These are phyloP conservation scores for Carlito syrichta DNA, from an alignment of 2,113 vertebrate genomes.

Conservation along the genomic window DNA sequence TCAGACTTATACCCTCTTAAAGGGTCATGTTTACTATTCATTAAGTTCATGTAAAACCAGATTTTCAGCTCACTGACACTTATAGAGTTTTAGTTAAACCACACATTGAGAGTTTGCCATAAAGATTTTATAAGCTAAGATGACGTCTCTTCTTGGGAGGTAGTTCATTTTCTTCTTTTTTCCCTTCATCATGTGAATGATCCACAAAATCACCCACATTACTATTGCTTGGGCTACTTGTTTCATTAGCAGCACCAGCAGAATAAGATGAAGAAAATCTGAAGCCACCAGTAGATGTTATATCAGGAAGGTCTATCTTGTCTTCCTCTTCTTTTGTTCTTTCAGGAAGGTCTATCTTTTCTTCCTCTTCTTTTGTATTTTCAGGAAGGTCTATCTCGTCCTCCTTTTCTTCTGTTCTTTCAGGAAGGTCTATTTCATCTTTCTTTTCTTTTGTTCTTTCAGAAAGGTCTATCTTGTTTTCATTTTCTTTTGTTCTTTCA, in stretches of 20 bases:
- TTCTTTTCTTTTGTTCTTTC: constrained; percentile 47
- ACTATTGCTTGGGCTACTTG: constrained; percentile 84
- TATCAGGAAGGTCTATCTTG: constrained; percentile 80
- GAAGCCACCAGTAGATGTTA: constrained; percentile 77
- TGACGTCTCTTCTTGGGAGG: constrained; percentile 90
- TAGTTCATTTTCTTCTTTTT: constrained; percentile 82
- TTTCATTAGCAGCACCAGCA: constrained; percentile 83
- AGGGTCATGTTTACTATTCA: constrained; percentile 81
- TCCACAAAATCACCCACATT: constrained; percentile 84
- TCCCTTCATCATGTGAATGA: constrained; percentile 91
- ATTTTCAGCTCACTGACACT: constrained; percentile 80
- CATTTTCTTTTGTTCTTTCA: constrained; percentile 87
- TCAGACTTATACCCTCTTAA: constrained; percentile 80
- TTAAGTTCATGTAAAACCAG: constrained; percentile 80
- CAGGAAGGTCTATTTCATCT: too few species aligned
- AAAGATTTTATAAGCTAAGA: constrained; percentile 87
- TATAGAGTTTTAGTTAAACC: constrained; percentile 82
- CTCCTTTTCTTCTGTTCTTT: constrained; percentile 81
- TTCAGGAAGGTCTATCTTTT: too few species aligned
- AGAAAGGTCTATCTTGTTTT: constrained; percentile 82
- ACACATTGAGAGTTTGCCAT: constrained; percentile 40
- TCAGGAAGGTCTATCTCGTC: constrained; percentile 81
- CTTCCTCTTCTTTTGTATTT: too few species aligned
- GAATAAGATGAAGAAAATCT: constrained; percentile 82
- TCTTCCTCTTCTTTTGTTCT: constrained; percentile 83